Percentiles rank a stretch among this genome's conserved stretches.
phyloP scores from a whole-genome alignment of 2,113 vertebrate genomes.

The Guaruba guarouba region DNA sequence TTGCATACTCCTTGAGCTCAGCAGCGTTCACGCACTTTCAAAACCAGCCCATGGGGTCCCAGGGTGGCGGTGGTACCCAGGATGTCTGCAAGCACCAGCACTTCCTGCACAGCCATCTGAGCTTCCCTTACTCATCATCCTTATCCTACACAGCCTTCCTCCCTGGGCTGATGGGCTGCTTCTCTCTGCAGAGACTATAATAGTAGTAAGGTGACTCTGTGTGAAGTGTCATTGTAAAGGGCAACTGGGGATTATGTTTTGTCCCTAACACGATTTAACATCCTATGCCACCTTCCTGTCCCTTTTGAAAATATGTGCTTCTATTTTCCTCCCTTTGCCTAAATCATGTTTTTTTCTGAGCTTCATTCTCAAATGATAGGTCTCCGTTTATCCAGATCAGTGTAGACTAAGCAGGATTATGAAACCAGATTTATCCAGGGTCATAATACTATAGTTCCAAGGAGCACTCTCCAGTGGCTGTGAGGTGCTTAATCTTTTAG shows the following conservation, averaged over 20 bases:
- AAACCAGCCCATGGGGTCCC: not conserved
- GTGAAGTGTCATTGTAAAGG: conserved; percentile 7
- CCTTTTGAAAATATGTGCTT: not conserved
- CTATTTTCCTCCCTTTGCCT: conserved; percentile 17
- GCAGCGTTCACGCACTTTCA: rapidly evolving
- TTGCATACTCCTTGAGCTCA: not conserved
- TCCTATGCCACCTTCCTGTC: conserved; percentile 32
- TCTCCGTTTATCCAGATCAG: conserved; percentile 65
- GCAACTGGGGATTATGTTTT: not conserved
- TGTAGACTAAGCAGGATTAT: conserved; percentile 70
- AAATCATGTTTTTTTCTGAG: not conserved
- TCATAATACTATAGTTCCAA: conserved; percentile 38
- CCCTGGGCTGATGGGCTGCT: rapidly evolving
- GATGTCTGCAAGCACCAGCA: not conserved
- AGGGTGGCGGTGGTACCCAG: not conserved
- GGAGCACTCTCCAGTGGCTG: conserved; percentile 46
- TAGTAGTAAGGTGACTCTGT: not conserved
- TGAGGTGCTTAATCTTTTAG: conserved; percentile 70
- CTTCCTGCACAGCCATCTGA: not conserved
- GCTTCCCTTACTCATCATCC: not conserved
- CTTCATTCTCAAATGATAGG: not conserved
- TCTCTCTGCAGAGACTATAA: not conserved
- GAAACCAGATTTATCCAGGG: conserved; percentile 62
- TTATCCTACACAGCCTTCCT: not conserved
- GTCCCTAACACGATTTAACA: not conserved